Conservation (phyloP, 2,888 invertebrate genomes). For the Macaria liturata region DNA sequence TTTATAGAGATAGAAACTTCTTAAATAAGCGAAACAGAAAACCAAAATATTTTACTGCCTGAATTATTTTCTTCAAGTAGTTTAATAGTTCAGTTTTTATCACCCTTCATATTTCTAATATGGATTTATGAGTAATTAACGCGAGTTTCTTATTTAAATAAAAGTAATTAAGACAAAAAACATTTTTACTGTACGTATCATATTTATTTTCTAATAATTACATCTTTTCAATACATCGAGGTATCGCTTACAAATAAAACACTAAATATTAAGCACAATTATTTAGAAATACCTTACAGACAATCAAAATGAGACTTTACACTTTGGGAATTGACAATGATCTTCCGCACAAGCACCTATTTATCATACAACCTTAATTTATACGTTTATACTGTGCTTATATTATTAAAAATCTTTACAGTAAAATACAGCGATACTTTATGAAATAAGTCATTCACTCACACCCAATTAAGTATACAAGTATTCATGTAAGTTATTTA, state of each 20-base stretch:
- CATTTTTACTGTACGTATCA: constrained; percentile 41
- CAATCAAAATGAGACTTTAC: constrained; percentile 61
- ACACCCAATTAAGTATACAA: neutral
- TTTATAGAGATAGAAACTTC: no score
- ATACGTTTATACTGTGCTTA: constrained; percentile 50
- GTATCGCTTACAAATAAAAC: constrained; percentile 59
- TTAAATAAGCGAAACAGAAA: no score
- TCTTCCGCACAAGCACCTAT: constrained; percentile 79
- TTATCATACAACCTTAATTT: constrained; percentile 76
- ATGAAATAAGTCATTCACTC: constrained; percentile 20
- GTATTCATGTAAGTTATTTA: no score
- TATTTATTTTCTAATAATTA: constrained; percentile 66
- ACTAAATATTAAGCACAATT: constrained; percentile 72
- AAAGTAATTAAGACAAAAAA: constrained; percentile 5
- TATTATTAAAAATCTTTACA: constrained; percentile 38
- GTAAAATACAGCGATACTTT: constrained; percentile 18
- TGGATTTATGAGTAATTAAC: no score
- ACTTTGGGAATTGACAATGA: constrained; percentile 73
- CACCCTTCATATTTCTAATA: no score
- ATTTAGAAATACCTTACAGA: constrained; percentile 50
- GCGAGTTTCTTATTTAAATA: no score
- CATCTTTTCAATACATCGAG: constrained; percentile 77
- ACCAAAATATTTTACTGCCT: no score
- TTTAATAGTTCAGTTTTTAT: no score
- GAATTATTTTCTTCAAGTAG: no score